Conservation (phyloP, 1,140 invertebrate genomes). For the Zaprionus gabonicus region DNA sequence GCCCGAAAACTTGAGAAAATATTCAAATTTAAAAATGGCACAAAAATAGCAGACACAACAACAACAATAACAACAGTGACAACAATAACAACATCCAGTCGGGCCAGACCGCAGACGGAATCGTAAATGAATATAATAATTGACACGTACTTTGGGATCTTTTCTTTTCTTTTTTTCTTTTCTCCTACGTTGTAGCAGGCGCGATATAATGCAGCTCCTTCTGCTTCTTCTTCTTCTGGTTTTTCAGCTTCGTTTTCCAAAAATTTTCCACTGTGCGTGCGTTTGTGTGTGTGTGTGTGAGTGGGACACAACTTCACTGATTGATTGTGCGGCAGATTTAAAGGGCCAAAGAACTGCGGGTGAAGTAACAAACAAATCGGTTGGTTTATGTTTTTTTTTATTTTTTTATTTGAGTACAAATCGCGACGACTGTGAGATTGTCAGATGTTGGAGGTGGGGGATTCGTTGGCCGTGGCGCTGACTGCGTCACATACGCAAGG, state of each 20-base stretch:
- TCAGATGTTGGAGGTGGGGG: conserved; percentile 4
- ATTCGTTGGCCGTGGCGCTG: conserved; percentile 3
- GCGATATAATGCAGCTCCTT: conserved; percentile 1
- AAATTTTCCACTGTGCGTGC: conserved; percentile 71
- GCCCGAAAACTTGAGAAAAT: conserved; percentile 33
- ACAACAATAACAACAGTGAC: conserved; percentile 23
- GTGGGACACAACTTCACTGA: conserved; percentile 54
- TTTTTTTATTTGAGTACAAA: conserved; percentile 16
- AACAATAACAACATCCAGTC: conserved; percentile 31
- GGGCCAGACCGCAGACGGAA: conserved; percentile 18
- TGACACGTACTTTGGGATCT: conserved; percentile 74
- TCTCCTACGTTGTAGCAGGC: conserved; percentile 13
- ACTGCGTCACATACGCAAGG: conserved; percentile 45
- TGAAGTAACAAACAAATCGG: conserved; percentile 36
- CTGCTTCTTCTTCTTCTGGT: conserved; percentile 40
- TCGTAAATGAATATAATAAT: conserved; percentile 62
- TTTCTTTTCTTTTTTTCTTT: conserved; percentile 13
- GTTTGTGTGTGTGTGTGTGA: conserved; percentile 14
- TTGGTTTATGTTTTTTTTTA: conserved; percentile 1
- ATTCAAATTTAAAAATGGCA: conserved; percentile 44
- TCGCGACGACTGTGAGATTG: conserved; percentile 7
- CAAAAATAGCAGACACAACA: conserved; percentile 41
- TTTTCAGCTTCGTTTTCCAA: conserved; percentile 36
- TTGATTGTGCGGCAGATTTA: conserved; percentile 32
- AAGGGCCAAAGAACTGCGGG: background rate